phyloP scores from a whole-genome alignment of 1,140 invertebrate species.

The Heliconius melpomene region DNA sequence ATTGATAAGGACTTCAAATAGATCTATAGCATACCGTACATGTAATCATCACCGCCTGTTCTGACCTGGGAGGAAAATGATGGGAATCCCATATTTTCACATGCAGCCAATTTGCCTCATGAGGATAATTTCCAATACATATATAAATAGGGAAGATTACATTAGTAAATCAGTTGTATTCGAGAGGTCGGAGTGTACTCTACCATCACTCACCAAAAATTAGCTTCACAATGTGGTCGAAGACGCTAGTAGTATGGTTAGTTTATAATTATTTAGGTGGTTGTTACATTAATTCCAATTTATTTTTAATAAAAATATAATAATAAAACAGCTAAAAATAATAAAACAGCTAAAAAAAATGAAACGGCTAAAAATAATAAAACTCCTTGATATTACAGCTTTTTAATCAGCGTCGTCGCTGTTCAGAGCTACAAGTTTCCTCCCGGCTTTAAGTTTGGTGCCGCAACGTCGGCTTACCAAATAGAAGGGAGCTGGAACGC shows the following conservation, averaged over 20 bases:
- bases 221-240: not conserved
- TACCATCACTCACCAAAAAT: not conserved
- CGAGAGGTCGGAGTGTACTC: not conserved
- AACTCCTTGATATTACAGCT: not conserved
- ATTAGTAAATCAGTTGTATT: not conserved
- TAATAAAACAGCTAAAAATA: not conserved
- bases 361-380: not conserved
- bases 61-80: not conserved
- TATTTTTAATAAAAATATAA: not conserved
- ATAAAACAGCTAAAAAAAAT: not conserved
- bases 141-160: not conserved
- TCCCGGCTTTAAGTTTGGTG: not conserved
- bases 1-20: not conserved
- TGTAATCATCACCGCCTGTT: not conserved
- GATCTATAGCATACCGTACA: not conserved
- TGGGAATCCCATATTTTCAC: not conserved
- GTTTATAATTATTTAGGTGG: not conserved
- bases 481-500: constrained; percentile 7
- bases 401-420: not conserved
- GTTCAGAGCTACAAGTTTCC: not conserved
- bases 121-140: not conserved
- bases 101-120: not conserved
- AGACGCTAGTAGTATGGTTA: constrained; percentile 1
- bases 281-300: not conserved
- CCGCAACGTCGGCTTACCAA: constrained; percentile 3